Evolutionary conservation across 1,140 invertebrate species (phyloP).

Genomic region (Himalopsyche phryganea): DNA sequence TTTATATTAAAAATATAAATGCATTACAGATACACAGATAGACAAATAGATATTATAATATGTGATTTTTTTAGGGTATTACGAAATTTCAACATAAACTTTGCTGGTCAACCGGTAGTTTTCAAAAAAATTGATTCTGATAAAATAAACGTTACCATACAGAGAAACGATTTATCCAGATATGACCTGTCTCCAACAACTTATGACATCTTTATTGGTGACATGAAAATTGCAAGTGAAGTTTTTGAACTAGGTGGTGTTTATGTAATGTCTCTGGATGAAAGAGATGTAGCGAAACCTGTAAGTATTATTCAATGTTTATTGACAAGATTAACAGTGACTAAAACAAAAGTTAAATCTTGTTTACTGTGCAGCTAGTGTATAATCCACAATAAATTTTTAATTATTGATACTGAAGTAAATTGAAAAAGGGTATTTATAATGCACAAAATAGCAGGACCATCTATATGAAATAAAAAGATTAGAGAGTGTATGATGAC

Average conservation of each 20-base stretch:
- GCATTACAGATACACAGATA: too few species aligned
- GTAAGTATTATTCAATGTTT: conserved; percentile 30
- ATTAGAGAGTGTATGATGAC: too few species aligned
- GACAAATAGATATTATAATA: too few species aligned
- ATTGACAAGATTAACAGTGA: too few species aligned
- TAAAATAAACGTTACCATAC: conserved; percentile 3
- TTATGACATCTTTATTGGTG: conserved; percentile 16
- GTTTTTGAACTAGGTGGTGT: conserved; percentile 23
- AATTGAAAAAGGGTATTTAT: too few species aligned
- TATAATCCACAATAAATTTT: too few species aligned
- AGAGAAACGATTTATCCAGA: conserved; percentile 5
- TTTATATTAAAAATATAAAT: too few species aligned
- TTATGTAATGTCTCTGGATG: conserved; percentile 16
- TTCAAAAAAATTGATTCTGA: conserved; percentile 6
- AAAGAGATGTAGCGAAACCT: conserved; percentile 37
- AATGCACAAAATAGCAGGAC: too few species aligned
- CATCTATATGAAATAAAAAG: too few species aligned
- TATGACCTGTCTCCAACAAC: conserved; percentile 17
- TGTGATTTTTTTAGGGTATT: conserved; percentile 25
- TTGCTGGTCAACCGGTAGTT: background rate
- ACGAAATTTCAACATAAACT: conserved; percentile 1
- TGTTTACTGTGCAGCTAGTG: too few species aligned
- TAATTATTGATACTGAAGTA: too few species aligned
- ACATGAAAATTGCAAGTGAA: conserved; percentile 1
- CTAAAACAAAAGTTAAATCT: too few species aligned